Conservation (phyloP, 2,888 invertebrate species). For the Ennomos quercinarius region DNA sequence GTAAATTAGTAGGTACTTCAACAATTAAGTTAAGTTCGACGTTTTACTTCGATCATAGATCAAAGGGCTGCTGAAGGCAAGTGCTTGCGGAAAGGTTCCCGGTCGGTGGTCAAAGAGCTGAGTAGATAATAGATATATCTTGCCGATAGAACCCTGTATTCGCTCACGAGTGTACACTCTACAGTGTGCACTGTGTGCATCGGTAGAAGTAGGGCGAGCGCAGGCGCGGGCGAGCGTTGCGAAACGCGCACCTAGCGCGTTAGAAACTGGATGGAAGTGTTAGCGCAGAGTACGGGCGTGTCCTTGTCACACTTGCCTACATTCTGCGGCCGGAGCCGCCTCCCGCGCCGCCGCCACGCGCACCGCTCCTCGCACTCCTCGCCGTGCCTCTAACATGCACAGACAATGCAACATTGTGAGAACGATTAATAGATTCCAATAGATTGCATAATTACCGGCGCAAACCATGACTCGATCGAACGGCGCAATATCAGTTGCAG, state of each 20-base stretch:
- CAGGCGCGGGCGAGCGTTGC: conserved; percentile 70
- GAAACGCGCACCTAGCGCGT: conserved; percentile 79
- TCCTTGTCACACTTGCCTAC: conserved; percentile 86
- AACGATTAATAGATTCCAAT: conserved; percentile 66
- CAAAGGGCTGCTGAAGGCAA: conserved; percentile 6
- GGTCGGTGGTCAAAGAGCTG: conserved; percentile 55
- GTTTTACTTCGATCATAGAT: conserved; percentile 14
- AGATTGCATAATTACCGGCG: conserved; percentile 52
- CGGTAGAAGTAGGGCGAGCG: conserved; percentile 64
- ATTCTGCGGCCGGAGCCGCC: conserved; percentile 77
- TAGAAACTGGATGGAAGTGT: conserved; percentile 85
- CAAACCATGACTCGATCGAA: conserved; percentile 36
- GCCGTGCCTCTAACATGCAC: conserved; percentile 67
- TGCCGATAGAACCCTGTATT: conserved; percentile 63
- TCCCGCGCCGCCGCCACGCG: conserved; percentile 62
- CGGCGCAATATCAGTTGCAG: conserved; percentile 19
- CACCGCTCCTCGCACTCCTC: conserved; percentile 50
- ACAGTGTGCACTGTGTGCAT: conserved; percentile 64
- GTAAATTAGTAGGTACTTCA: not conserved
- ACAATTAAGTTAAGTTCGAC: conserved; percentile 1
- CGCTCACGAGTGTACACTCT: conserved; percentile 49
- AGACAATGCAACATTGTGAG: conserved; percentile 77
- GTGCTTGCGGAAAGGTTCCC: conserved; percentile 32
- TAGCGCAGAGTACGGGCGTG: conserved; percentile 83
- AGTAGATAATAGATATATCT: conserved; percentile 64